Base-by-base conservation (phyloP, 2,888 invertebrate genomes). In the Drosophila bunnanda region DNA sequence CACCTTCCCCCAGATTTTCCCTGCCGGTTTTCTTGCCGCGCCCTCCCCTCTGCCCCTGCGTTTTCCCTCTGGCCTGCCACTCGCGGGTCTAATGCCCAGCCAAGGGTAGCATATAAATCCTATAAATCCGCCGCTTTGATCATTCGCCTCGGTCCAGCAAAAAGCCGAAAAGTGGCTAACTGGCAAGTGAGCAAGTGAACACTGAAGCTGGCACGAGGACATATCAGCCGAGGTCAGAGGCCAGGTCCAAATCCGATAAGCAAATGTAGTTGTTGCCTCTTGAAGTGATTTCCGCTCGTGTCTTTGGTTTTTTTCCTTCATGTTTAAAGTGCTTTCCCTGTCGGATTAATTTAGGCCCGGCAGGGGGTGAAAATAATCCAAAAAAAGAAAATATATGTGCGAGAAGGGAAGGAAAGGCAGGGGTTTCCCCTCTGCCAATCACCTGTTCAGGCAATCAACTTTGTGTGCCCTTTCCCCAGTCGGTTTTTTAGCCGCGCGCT, bases 51-150 rank as follows among this genome's bases (percentile, higher is more conserved):
- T 30, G 10, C 1, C 20, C 22, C 41, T 10, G 22, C 28, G 6
- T 20, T 28, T 28, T 9, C 59, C 6, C 28, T 5, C 22, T 22
- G 25, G 3, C 25, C 25, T 25, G 25, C 25, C 25, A 25, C 25
- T 25, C 25, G 3, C 34, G 20, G 38, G 30, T 32, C 76, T 88
- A 87, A 86, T 89, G 89, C 84, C 81, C 78, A 76, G 72, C 76
- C 78, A 87, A 78, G 89, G 87, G 89, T 87, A 87, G 87, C 84
- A 65, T 57, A 84, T 87, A 84, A 84, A 87, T 84, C 83, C 83
- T 80, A 78, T 87, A 84, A 89, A 84, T 89, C 83, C 81, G 89
- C 62, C 68, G 89, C 83, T 84, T 84, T 84, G 83, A 84, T 84
- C 83, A 84, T 89, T 83, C 85, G 78, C 76, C 56, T 82, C 72